Percentiles rank a stretch among this genome's conserved stretches.
phyloP scores from a whole-genome alignment of 2,113 vertebrate species.

The Callithrix jacchus region DNA sequence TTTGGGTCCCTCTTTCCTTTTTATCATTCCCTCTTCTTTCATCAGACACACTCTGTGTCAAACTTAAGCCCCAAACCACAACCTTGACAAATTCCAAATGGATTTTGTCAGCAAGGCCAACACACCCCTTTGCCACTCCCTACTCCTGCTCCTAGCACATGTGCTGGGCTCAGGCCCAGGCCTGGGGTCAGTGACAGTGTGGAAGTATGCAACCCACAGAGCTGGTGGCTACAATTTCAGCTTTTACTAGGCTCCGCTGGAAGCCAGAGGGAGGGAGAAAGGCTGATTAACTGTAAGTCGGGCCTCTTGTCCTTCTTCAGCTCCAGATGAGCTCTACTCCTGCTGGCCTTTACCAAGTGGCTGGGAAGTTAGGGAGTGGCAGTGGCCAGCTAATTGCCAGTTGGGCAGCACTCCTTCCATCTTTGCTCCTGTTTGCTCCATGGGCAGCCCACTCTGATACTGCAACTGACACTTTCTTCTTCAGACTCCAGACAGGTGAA shows the following conservation, averaged over 20 bases:
- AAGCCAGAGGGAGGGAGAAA: conserved; percentile 13
- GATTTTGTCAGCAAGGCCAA: conserved; percentile 74
- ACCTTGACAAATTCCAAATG: conserved; percentile 78
- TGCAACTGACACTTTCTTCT: neutral
- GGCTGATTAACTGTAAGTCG: neutral
- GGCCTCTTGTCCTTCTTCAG: conserved; percentile 6
- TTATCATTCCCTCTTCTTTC: conserved; percentile 53
- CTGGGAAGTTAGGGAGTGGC: neutral
- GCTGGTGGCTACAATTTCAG: conserved; percentile 57
- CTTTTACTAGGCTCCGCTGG: conserved; percentile 45
- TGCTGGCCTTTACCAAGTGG: neutral
- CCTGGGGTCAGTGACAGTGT: conserved; percentile 62
- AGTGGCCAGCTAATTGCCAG: neutral
- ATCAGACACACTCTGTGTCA: conserved; percentile 63
- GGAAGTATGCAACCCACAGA: conserved; percentile 57
- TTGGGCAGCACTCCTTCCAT: neutral
- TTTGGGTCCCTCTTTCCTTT: conserved; percentile 37
- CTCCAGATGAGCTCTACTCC: neutral
- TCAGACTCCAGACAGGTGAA: neutral
- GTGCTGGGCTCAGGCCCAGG: conserved; percentile 61
- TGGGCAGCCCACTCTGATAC: neutral
- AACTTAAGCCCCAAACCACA: conserved; percentile 74
- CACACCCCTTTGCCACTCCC: neutral
- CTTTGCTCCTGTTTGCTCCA: neutral
- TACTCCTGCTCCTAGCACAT: neutral